Evolutionary conservation across 1,140 invertebrate species (phyloP).

Genomic region (Ruditapes philippinarum): DNA sequence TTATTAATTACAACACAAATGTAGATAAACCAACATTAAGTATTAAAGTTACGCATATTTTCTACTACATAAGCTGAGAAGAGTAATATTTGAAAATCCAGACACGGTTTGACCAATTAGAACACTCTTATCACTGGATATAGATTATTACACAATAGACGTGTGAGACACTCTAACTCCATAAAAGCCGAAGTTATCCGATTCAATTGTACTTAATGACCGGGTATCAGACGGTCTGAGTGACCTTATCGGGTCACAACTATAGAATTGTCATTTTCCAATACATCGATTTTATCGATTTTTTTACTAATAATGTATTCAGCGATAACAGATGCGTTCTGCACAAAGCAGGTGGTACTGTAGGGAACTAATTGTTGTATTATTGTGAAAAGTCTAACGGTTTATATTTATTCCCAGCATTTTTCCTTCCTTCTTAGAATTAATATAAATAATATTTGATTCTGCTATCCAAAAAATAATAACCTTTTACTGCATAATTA

Average conservation of each 20-base stretch:
- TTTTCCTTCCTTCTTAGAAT: no score
- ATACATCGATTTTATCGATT: conserved; percentile 26
- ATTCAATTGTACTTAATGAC: not conserved
- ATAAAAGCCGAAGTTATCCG: not conserved
- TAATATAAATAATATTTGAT: no score
- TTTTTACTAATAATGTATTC: conserved; percentile 5
- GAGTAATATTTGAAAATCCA: conserved; percentile 13
- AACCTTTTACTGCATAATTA: no score
- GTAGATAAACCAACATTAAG: no score
- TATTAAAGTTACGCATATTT: not conserved
- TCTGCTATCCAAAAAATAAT: no score
- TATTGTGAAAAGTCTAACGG: no score
- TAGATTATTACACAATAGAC: conserved; percentile 33
- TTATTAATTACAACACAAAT: no score
- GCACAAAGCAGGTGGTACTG: no score
- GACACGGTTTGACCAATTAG: not conserved
- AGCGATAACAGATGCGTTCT: not conserved
- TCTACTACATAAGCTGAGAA: not conserved
- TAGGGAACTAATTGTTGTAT: no score
- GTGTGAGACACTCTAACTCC: conserved; percentile 8
- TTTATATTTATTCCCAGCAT: no score
- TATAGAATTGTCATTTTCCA: not conserved
- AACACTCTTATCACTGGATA: not conserved
- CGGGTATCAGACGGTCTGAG: conserved; percentile 33
- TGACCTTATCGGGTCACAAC: conserved; percentile 11